Evolutionary conservation across 2,113 vertebrate genomes (phyloP).

Genomic region (Percina caprodes): DNA sequence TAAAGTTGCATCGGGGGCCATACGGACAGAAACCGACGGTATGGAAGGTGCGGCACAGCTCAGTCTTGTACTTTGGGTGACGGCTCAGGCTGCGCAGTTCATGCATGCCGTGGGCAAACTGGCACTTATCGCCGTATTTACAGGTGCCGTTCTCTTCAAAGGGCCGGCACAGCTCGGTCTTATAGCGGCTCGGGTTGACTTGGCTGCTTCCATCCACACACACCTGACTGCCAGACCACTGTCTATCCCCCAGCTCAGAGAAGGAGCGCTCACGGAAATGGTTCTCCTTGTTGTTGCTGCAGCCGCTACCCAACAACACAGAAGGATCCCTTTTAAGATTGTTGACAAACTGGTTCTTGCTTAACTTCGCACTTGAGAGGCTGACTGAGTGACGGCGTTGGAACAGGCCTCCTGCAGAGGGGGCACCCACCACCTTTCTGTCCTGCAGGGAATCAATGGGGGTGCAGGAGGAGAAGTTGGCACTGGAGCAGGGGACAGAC

Average conservation of each 20-base stretch:
- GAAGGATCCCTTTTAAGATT: constrained; percentile 84
- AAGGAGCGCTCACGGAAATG: constrained; percentile 89
- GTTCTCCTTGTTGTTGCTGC: constrained; percentile 77
- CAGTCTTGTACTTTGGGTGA: constrained; percentile 95
- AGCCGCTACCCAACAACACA: constrained; percentile 38
- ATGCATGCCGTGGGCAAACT: constrained; percentile 91
- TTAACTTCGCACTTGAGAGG: constrained; percentile 86
- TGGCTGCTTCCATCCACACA: constrained; percentile 73
- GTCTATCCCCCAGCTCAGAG: constrained; percentile 87
- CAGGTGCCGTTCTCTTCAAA: constrained; percentile 92
- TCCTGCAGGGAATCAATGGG: constrained; percentile 87
- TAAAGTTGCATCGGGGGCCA: constrained; percentile 82
- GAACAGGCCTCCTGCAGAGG: constrained; percentile 82
- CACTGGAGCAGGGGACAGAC: constrained; percentile 31
- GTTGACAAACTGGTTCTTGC: constrained; percentile 86
- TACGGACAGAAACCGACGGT: constrained; percentile 92
- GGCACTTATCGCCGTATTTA: constrained; percentile 94
- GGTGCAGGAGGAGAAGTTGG: constrained; percentile 66
- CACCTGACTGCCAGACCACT: constrained; percentile 10
- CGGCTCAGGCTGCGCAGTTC: constrained; percentile 91
- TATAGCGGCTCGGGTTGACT: constrained; percentile 92
- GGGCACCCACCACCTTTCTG: constrained; percentile 89
- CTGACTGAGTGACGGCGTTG: constrained; percentile 88
- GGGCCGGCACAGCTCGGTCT: constrained; percentile 92
- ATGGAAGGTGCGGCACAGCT: constrained; percentile 94